Evolutionary conservation across 2,113 vertebrate species (phyloP).

Genomic region (Lonchura striata): DNA sequence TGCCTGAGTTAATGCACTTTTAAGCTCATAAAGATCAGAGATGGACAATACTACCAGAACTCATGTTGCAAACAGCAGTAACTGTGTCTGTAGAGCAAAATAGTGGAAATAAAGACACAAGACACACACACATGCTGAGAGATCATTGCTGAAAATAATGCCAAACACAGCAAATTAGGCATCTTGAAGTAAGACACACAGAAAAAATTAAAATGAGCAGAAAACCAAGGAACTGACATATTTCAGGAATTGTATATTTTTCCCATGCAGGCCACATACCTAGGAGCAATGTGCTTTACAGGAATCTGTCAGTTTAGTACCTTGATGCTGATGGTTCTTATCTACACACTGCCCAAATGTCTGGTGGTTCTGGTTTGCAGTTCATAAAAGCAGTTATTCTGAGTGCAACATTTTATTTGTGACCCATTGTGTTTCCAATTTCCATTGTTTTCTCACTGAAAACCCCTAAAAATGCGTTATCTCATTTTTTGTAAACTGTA

Average conservation of each 20-base stretch:
- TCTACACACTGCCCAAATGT: neutral
- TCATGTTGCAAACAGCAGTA: neutral
- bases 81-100: neutral
- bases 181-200: neutral
- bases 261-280: neutral
- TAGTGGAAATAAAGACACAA: neutral
- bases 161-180: neutral
- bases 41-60: neutral
- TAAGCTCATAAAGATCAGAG: neutral
- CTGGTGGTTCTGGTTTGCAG: conserved; percentile 44
- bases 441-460: neutral
- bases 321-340: neutral
- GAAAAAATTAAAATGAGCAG: neutral
- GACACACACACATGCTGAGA: neutral
- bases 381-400: conserved; percentile 2
- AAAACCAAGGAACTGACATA: neutral
- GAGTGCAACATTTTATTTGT: neutral
- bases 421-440: neutral
- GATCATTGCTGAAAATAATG: neutral
- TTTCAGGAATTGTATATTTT: neutral
- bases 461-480: neutral
- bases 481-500: neutral
- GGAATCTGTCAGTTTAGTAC: neutral
- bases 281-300: neutral
- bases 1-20: neutral